A percentile compares a stretch with the other conserved stretches of the same genome.
Conservation (phyloP, 2,113 vertebrate species). For the Amazona vittata region DNA sequence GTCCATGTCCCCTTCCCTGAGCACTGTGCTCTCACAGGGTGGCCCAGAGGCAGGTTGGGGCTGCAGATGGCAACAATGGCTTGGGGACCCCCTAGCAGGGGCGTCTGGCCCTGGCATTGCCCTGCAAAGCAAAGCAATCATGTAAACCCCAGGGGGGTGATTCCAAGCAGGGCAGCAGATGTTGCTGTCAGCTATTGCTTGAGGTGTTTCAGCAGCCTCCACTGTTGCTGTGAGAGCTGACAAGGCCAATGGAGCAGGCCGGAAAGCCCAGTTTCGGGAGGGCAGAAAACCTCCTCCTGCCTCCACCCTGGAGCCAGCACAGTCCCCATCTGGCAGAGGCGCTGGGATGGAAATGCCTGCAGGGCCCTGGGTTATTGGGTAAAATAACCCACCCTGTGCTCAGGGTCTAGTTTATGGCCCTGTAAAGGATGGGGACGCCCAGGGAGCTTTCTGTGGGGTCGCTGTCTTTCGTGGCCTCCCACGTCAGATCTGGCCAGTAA, state of each 20-base stretch:
- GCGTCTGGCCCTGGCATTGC: rapidly evolving
- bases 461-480: neutral
- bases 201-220: neutral
- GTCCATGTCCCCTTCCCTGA: rapidly evolving
- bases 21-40: rapidly evolving
- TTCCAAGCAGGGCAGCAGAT: neutral
- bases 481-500: neutral
- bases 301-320: neutral
- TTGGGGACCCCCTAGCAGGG: rapidly evolving
- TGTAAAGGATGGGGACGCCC: neutral
- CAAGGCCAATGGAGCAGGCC: rapidly evolving
- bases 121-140: neutral
- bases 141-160: neutral
- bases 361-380: neutral
- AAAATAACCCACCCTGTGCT: rapidly evolving
- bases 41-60: neutral
- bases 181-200: neutral
- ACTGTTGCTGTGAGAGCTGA: neutral
- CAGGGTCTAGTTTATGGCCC: neutral
- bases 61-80: neutral
- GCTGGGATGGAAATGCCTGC: neutral
- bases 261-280: neutral
- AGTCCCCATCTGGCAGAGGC: neutral
- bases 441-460: neutral
- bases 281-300: neutral